These are phyloP conservation scores for Sogatella furcifera DNA, from an alignment of 1,140 invertebrate genomes.

Conservation along the genomic window DNA sequence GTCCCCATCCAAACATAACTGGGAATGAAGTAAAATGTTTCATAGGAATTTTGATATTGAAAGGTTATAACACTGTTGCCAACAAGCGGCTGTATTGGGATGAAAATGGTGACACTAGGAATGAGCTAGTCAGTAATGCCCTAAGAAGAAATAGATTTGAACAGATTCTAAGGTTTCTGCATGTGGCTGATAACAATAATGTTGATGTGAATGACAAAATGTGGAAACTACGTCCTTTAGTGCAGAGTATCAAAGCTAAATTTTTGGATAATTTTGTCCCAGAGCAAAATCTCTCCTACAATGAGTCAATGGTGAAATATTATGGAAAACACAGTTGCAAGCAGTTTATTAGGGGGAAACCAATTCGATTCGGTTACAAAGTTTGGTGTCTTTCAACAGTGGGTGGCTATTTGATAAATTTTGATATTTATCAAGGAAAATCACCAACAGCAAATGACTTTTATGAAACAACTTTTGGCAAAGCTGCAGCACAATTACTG, in stretches of 20 bases:
- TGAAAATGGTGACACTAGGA: constrained; percentile 9
- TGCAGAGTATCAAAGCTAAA: constrained; percentile 16
- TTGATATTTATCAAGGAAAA: constrained; percentile 17
- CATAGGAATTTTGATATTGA: constrained; percentile 19
- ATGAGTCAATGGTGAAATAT: constrained; percentile 27
- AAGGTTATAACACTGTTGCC: constrained; percentile 18
- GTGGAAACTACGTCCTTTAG: constrained; percentile 15
- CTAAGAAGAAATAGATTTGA: constrained; percentile 16
- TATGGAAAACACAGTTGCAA: constrained; percentile 23
- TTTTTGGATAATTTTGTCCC: constrained; percentile 21
- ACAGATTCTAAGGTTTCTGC: constrained; percentile 12
- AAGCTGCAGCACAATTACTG: constrained; percentile 21
- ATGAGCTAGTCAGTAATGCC: constrained; percentile 14
- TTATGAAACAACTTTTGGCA: constrained; percentile 24
- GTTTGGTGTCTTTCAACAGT: constrained; percentile 11
- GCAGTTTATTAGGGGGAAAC: constrained; percentile 25
- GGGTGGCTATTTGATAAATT: constrained; percentile 14
- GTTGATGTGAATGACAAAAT: constrained; percentile 12
- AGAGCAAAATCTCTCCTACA: constrained; percentile 22
- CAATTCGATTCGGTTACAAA: constrained; percentile 18
- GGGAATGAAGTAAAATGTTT: constrained; percentile 20
- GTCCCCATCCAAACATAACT: constrained; percentile 13
- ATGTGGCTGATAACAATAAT: constrained; percentile 15
- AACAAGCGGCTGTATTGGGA: constrained; percentile 20
- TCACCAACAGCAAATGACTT: constrained; percentile 6